Evolutionary conservation across 92 coral and sea anemone genomes (phyloP).

Genomic region (Phenganax stokvisi): DNA sequence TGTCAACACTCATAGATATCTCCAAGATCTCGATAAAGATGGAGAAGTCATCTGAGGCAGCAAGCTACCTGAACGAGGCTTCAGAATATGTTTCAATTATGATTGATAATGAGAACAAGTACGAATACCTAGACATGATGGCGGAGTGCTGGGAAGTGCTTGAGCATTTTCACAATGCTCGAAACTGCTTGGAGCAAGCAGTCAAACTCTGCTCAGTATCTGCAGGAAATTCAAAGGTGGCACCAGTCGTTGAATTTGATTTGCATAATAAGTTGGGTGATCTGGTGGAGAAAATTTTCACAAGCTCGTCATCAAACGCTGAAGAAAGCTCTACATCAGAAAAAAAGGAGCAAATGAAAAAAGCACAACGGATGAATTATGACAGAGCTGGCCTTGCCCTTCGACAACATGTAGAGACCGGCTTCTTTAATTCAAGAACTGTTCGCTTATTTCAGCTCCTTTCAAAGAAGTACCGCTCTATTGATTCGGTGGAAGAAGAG

Average conservation of each 20-base stretch:
- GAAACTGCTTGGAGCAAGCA: slow-evolving; percentile 11
- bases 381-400: slow-evolving; percentile 8
- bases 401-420: slow-evolving; percentile 18
- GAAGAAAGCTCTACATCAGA: neutral
- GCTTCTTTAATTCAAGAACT: slow-evolving; percentile 24
- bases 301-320: neutral
- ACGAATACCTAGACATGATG: neutral
- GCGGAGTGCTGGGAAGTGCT: slow-evolving; percentile 9
- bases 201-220: neutral
- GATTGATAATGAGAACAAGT: neutral
- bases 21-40: neutral
- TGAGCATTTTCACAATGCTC: neutral
- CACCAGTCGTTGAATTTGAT: neutral
- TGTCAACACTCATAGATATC: neutral
- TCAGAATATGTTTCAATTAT: neutral
- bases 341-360: neutral
- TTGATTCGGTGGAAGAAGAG: neutral
- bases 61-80: slow-evolving; percentile 12
- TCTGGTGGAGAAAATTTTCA: neutral
- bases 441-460: slow-evolving; percentile 1
- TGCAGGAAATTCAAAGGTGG: slow-evolving; percentile 12
- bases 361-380: slow-evolving; percentile 19
- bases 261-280: slow-evolving; percentile 26
- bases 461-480: neutral
- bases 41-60: neutral